A percentile compares a stretch with the other conserved stretches of the same genome.
Evolutionary conservation across 2,888 invertebrate genomes (phyloP).

Genomic region (Mycogona germanica): DNA sequence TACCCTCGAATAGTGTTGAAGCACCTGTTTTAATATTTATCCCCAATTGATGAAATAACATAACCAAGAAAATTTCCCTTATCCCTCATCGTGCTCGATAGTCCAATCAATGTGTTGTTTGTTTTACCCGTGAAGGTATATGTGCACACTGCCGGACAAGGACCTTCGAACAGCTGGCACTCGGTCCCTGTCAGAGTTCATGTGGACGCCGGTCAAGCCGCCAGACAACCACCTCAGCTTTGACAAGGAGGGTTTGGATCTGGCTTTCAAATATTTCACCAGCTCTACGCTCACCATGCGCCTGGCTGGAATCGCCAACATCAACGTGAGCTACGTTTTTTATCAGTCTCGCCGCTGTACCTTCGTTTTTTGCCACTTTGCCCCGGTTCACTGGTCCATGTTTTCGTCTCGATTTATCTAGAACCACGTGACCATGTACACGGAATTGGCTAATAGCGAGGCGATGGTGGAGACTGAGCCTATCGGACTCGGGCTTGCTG

Average conservation of each 20-base stretch:
- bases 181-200: constrained; percentile 89
- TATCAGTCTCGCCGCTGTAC: too few species aligned
- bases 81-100: not conserved
- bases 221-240: constrained; percentile 78
- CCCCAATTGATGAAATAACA: too few species aligned
- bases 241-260: constrained; percentile 73
- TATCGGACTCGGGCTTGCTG: constrained; percentile 68
- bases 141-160: constrained; percentile 86
- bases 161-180: constrained; percentile 78
- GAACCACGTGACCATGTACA: constrained; percentile 73
- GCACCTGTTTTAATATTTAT: not conserved
- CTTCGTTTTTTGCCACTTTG: not conserved
- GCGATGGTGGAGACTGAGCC: constrained; percentile 72
- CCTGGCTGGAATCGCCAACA: constrained; percentile 83
- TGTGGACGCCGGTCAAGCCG: constrained; percentile 92
- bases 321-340: constrained; percentile 45
- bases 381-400: too few species aligned
- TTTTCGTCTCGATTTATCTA: constrained; percentile 25
- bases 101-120: not conserved
- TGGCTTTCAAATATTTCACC: constrained; percentile 94
- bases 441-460: constrained; percentile 81
- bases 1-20: too few species aligned
- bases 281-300: constrained; percentile 90
- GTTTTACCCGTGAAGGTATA: constrained; percentile 46
- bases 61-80: too few species aligned